Evolutionary conservation across 1,140 invertebrate species (phyloP), one percentile per base, ranked within the genome.

Genomic region (Bicyclus anynana): DNA sequence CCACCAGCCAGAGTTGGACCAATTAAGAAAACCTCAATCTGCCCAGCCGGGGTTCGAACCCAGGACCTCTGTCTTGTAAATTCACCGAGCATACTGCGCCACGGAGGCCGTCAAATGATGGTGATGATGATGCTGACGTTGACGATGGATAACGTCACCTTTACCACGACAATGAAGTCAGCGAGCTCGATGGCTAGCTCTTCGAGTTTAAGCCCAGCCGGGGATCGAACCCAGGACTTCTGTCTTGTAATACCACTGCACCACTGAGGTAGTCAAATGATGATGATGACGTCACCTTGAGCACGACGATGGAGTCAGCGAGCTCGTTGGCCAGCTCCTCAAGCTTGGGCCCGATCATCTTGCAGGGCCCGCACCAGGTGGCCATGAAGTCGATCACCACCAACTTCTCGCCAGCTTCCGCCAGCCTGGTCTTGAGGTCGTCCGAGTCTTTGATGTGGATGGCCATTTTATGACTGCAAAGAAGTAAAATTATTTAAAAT

Each of bases 291-390:
- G n/a, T 23, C 63, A 93, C 92, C 90, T 92, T 90, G 47, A 92
- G 59, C 13, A 92, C 85, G 44, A 91, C 85, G 46, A 93, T 64
- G 37, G 80, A 85, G 44, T 90, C 89, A 12, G 84, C 68, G 75
- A 90, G 90, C 63, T 92, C 89, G 2, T 72, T 80, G 14, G 92
- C 86, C 17, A 94, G 78, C 73, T 93, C 93, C 59, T 93, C 92
- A 38, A 95, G 79, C 70, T 93, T 94, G 5, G 98, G 98, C 5
- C 93, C 92, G 85, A 99, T 98, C 87, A 94, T 91, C 85, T 96
- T 97, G 91, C 98, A 99, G 9, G 98, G 98, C 0, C 97, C 97
- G 88, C 95, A 96, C 95, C 95, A 97, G 49, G 92, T 92, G 2
- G 94, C 94, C 84, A 92, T 94, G 84, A 97, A 96, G 77, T 98